Percentiles rank a stretch among this genome's conserved stretches.
phyloP scores from a whole-genome alignment of 1,140 invertebrate genomes.

The Liolophura sinensis region DNA sequence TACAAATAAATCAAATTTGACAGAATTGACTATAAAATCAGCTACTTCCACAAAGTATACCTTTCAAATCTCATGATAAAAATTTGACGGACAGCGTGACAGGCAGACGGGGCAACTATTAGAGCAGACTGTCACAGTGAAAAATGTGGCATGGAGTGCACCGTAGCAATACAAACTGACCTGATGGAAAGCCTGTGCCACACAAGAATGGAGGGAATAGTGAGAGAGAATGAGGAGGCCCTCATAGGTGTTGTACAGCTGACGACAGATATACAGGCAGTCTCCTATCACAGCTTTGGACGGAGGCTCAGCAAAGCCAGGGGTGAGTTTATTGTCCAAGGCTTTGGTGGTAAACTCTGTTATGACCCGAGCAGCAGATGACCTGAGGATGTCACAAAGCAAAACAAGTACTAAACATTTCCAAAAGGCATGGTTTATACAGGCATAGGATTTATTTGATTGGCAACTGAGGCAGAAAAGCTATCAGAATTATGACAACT shows the following conservation, averaged over 20 bases:
- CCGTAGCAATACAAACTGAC: conserved; percentile 9
- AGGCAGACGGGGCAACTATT: too few relatives aligned
- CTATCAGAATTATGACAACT: too few relatives aligned
- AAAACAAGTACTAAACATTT: too few relatives aligned
- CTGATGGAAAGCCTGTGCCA: conserved; percentile 39
- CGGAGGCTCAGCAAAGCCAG: conserved; percentile 27
- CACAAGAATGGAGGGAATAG: conserved; percentile 49
- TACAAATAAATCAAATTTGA: too few relatives aligned
- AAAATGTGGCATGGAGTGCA: not conserved
- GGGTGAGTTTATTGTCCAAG: conserved; percentile 35
- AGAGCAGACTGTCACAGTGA: not conserved
- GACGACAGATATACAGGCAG: conserved; percentile 53
- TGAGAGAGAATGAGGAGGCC: conserved; percentile 49
- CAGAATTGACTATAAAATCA: too few relatives aligned
- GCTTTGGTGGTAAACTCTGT: conserved; percentile 52
- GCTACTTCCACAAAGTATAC: too few relatives aligned
- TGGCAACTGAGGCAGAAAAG: too few relatives aligned
- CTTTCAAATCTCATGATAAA: too few relatives aligned
- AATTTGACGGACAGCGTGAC: too few relatives aligned
- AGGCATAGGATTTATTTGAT: too few relatives aligned
- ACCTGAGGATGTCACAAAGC: conserved; percentile 26
- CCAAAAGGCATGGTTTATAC: too few relatives aligned
- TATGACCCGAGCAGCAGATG: conserved; percentile 52
- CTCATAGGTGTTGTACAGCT: conserved; percentile 56
- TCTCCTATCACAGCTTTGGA: conserved; percentile 47